Percentiles rank a stretch among this genome's conserved stretches.
phyloP scores from a whole-genome alignment of 1,140 invertebrate genomes.

The Ridgeia piscesae region DNA sequence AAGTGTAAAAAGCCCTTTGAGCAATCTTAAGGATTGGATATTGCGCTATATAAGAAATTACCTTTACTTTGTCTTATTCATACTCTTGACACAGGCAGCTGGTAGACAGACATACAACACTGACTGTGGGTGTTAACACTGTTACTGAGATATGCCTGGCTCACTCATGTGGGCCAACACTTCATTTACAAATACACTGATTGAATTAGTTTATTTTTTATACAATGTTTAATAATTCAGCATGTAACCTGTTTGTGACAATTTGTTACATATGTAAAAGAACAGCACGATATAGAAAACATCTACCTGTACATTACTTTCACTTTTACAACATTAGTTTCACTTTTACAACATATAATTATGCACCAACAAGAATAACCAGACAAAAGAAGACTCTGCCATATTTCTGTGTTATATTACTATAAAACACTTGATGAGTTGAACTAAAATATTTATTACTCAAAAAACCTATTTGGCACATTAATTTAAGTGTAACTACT shows the following conservation, averaged over 20 bases:
- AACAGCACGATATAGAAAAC: background rate
- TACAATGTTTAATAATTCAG: background rate
- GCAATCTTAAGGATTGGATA: too few relatives aligned
- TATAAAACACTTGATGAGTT: background rate
- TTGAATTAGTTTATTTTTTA: background rate
- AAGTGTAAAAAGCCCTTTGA: too few relatives aligned
- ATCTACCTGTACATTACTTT: background rate
- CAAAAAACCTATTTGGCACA: background rate
- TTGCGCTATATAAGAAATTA: too few relatives aligned
- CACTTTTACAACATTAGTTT: background rate
- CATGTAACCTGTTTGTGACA: background rate
- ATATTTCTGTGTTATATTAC: background rate
- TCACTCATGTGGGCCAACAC: too few relatives aligned
- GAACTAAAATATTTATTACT: background rate
- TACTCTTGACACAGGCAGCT: too few relatives aligned
- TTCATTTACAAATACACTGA: background rate
- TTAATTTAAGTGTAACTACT: background rate
- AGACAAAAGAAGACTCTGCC: background rate
- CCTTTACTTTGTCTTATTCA: too few relatives aligned
- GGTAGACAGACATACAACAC: too few relatives aligned
- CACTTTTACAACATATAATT: background rate
- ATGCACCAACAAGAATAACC: background rate
- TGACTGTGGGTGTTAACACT: too few relatives aligned
- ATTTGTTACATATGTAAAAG: background rate
- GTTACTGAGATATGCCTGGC: too few relatives aligned